phyloP scores from a whole-genome alignment of 2,113 vertebrate genomes.

The Hemicordylus capensis region DNA sequence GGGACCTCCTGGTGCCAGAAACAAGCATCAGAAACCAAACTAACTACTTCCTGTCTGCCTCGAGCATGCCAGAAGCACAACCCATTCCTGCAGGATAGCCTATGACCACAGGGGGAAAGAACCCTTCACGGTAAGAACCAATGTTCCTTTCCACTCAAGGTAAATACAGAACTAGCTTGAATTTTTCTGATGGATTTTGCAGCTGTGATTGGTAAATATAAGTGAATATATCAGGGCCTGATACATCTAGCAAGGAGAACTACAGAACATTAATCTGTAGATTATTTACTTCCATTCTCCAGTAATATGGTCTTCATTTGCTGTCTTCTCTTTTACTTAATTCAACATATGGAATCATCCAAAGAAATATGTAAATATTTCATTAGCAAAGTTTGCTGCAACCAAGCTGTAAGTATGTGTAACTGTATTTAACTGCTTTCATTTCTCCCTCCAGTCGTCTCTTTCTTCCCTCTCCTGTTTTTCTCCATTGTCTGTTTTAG shows the following conservation, averaged over 20 bases:
- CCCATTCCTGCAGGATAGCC: no score
- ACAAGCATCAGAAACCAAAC: no score
- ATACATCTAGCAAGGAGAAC: neutral
- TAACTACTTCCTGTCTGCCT: no score
- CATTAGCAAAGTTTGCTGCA: neutral
- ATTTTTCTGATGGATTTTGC: constrained; percentile 35
- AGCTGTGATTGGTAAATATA: neutral
- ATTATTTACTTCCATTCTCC: neutral
- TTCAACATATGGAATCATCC: neutral
- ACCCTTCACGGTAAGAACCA: constrained; percentile 27
- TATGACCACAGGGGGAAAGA: no score
- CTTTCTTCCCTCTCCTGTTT: neutral
- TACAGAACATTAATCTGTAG: neutral
- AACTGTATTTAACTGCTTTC: neutral
- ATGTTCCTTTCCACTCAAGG: constrained; percentile 18
- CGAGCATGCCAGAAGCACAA: no score
- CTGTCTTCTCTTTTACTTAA: neutral
- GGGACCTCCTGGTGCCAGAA: no score
- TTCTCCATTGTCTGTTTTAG: neutral
- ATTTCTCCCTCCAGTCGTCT: neutral
- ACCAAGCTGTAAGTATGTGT: neutral
- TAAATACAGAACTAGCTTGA: constrained; percentile 38
- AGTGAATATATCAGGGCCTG: neutral
- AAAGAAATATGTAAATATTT: neutral
- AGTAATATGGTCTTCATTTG: neutral